Percentiles rank a stretch among this genome's conserved stretches.
Conservation (phyloP, 1,140 invertebrate species). For the Sarcophaga bullata region DNA sequence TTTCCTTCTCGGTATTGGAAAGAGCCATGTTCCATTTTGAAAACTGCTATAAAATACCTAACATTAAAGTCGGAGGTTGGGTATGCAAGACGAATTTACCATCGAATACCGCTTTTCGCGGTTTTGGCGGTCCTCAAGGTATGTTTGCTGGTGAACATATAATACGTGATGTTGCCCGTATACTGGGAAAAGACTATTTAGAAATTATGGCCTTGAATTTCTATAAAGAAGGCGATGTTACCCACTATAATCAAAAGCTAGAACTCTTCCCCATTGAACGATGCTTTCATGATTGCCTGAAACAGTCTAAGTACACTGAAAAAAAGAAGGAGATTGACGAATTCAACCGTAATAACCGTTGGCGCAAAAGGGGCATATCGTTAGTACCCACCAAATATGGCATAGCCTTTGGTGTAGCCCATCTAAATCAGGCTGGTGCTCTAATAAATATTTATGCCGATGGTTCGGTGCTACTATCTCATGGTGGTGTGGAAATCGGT, state of each 20-base stretch:
- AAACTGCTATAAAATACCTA: conserved; percentile 82
- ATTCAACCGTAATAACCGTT: conserved; percentile 85
- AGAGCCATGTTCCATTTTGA: conserved; percentile 83
- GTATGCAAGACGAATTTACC: conserved; percentile 87
- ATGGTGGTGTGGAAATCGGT: conserved; percentile 96
- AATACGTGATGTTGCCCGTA: conserved; percentile 79
- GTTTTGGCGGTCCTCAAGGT: conserved; percentile 90
- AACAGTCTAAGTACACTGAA: conserved; percentile 74
- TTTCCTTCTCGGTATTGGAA: conserved; percentile 83
- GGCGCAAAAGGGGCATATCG: conserved; percentile 87
- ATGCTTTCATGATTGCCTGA: conserved; percentile 87
- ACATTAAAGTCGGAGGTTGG: conserved; percentile 74
- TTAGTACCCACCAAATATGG: conserved; percentile 93
- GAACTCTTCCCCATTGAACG: conserved; percentile 77
- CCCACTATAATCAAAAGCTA: conserved; percentile 83
- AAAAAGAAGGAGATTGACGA: conserved; percentile 71
- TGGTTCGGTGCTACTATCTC: conserved; percentile 90
- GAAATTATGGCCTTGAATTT: conserved; percentile 80
- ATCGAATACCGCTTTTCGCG: conserved; percentile 91
- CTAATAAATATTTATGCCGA: conserved; percentile 90
- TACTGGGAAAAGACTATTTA: conserved; percentile 71
- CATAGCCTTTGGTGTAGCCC: conserved; percentile 82
- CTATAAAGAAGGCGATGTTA: conserved; percentile 81
- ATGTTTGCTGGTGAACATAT: conserved; percentile 87
- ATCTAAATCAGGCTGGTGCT: conserved; percentile 90